Conservation (phyloP, 2,113 vertebrate genomes). For the Fulica atra region DNA sequence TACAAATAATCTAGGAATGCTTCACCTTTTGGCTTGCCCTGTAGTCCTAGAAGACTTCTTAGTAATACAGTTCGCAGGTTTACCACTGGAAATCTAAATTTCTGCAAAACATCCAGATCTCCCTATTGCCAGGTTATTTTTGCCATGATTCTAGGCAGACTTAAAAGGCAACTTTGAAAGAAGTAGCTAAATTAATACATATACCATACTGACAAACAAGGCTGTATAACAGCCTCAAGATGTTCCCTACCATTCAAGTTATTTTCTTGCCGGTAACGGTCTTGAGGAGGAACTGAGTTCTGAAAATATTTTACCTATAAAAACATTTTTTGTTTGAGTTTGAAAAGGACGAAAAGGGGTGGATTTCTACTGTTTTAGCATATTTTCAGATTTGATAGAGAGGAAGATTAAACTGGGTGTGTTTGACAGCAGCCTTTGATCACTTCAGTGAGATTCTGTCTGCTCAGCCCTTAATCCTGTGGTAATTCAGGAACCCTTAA, state of each 20-base stretch:
- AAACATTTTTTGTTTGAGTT: neutral
- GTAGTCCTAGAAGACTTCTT: neutral
- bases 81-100: neutral
- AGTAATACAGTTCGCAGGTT: neutral
- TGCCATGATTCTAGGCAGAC: neutral
- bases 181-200: neutral
- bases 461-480: neutral
- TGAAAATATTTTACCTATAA: neutral
- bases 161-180: neutral
- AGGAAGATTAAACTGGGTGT: neutral
- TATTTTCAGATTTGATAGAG: neutral
- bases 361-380: neutral
- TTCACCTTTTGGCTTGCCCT: neutral
- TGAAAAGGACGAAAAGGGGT: neutral
- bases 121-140: neutral
- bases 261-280: neutral
- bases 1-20: neutral
- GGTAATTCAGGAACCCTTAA: neutral
- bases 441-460: neutral
- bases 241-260: neutral
- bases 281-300: neutral
- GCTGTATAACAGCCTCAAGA: neutral
- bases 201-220: neutral
- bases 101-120: neutral
- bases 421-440: neutral